These are phyloP conservation scores for Acanthosoma haemorrhoidale DNA, from an alignment of 2,888 invertebrate species.

Conservation along the genomic window DNA sequence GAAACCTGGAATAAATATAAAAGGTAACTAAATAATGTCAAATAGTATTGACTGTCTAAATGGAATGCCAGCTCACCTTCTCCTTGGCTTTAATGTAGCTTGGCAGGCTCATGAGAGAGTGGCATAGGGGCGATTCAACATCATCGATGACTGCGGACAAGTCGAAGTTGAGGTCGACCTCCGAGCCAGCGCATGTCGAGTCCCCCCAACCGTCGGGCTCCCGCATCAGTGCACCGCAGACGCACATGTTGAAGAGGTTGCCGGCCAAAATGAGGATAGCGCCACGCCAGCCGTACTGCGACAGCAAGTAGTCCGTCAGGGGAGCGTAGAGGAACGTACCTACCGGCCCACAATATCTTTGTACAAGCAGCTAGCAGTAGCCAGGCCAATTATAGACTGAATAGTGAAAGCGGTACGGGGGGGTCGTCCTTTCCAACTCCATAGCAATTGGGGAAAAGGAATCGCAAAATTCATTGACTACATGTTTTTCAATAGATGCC, in stretches of 20 bases:
- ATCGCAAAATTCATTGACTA: no score
- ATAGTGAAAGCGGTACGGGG: constrained; percentile 2
- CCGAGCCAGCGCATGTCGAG: constrained; percentile 5
- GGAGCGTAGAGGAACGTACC: constrained; percentile 82
- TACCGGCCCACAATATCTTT: neutral
- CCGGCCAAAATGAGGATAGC: constrained; percentile 71
- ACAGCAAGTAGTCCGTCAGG: constrained; percentile 70
- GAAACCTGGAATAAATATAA: no score
- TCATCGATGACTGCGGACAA: constrained; percentile 9
- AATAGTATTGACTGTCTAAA: no score
- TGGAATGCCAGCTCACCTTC: constrained; percentile 55
- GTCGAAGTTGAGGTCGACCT: neutral
- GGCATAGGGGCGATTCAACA: constrained; percentile 46
- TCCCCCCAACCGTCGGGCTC: constrained; percentile 74
- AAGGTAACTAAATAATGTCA: no score
- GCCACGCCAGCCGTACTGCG: constrained; percentile 79
- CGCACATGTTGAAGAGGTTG: constrained; percentile 69
- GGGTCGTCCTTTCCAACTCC: neutral
- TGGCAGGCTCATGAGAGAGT: constrained; percentile 68
- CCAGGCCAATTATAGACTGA: neutral
- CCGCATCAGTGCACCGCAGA: constrained; percentile 79
- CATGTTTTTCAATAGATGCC: neutral
- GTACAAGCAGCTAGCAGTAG: neutral
- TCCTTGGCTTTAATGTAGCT: constrained; percentile 66
- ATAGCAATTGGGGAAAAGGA: neutral